phyloP scores from a whole-genome alignment of 2,888 invertebrate genomes.

The Thelaira solivaga region DNA sequence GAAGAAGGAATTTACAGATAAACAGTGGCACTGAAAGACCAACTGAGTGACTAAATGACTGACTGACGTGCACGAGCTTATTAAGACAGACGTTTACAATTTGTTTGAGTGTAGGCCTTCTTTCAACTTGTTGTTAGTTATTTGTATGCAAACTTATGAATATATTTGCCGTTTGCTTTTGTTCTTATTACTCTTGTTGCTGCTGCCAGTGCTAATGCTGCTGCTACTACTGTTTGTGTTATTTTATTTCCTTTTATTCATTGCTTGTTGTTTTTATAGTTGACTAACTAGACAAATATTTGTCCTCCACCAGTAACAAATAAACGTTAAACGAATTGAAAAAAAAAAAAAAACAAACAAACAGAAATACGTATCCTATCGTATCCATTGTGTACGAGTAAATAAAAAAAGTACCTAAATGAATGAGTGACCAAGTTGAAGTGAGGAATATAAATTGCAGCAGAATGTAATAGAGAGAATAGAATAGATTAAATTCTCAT shows the following conservation, averaged over 20 bases:
- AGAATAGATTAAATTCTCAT: conserved; percentile 52
- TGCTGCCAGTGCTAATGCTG: conserved; percentile 4
- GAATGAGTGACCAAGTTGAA: conserved; percentile 32
- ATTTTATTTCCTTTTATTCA: too few species aligned
- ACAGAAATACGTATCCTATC: too few species aligned
- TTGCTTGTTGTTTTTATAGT: too few species aligned
- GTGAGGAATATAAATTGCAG: conserved; percentile 55
- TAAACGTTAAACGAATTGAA: conserved; percentile 45
- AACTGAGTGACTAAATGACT: too few species aligned
- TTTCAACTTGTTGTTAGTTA: too few species aligned
- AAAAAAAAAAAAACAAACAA: too few species aligned
- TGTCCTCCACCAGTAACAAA: conserved; percentile 16
- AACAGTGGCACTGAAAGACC: background rate
- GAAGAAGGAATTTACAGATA: too few species aligned
- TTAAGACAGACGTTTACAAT: conserved; percentile 21
- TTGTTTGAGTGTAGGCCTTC: conserved; percentile 34
- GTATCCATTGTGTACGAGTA: too few species aligned
- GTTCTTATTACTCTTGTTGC: background rate
- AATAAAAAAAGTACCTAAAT: too few species aligned
- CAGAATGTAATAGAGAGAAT: conserved; percentile 47
- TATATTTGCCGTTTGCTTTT: conserved; percentile 35
- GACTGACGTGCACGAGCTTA: too few species aligned
- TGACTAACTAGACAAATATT: conserved; percentile 63
- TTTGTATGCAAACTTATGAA: conserved; percentile 42
- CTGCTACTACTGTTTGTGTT: conserved; percentile 27